Conservation (phyloP, 2,113 vertebrate species). For the Peromyscus californicus region DNA sequence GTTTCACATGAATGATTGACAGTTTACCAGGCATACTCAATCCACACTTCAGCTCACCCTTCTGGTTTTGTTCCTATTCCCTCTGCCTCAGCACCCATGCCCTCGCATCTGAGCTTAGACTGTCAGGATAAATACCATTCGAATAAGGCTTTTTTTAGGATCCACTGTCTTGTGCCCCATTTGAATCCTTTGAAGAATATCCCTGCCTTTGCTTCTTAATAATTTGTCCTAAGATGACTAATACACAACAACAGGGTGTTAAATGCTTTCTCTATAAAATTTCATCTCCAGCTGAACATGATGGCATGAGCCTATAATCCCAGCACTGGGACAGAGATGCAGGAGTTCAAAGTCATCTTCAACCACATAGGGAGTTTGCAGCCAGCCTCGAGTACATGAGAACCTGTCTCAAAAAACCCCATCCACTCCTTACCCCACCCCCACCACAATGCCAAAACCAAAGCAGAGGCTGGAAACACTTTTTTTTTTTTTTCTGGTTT, state of each 20-base stretch:
- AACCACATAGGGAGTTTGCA: neutral
- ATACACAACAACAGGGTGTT: slow-evolving; percentile 56
- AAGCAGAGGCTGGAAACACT: slow-evolving; percentile 80
- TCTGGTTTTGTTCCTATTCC: neutral
- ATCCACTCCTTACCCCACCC: neutral
- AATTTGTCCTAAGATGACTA: slow-evolving; percentile 42
- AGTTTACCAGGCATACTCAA: neutral
- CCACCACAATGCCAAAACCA: neutral
- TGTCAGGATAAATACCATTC: neutral
- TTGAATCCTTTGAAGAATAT: neutral
- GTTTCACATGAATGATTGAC: neutral
- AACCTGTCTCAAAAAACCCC: neutral
- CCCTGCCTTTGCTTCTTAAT: neutral
- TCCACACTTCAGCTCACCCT: neutral
- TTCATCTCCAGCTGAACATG: neutral
- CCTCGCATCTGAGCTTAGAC: neutral
- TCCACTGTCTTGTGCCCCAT: neutral
- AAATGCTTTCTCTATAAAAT: slow-evolving; percentile 57
- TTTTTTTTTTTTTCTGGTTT: too few relatives aligned
- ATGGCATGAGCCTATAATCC: neutral
- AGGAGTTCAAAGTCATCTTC: neutral
- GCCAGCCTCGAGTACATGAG: neutral
- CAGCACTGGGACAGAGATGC: neutral
- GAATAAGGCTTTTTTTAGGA: neutral
- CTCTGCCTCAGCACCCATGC: neutral